Percentiles rank a stretch among this genome's conserved stretches.
Evolutionary conservation across 2,888 invertebrate species (phyloP).

Genomic region (Scaptomyza cyrtandrae): DNA sequence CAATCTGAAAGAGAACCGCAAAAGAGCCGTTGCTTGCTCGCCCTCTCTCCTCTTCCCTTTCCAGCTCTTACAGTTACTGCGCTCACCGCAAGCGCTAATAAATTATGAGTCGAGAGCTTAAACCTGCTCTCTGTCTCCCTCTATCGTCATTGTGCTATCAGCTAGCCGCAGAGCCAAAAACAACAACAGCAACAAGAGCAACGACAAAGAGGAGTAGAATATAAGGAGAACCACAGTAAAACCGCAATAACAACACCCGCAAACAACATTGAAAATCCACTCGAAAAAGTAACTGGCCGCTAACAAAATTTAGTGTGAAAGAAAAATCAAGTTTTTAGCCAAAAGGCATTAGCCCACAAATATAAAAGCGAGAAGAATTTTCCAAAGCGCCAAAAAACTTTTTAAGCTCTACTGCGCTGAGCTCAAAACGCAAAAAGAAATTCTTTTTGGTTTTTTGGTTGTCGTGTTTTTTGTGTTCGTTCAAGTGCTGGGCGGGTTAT

Average conservation of each 20-base stretch:
- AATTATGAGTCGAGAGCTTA: constrained; percentile 74
- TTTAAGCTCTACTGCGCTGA: constrained; percentile 16
- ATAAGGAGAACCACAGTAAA: constrained; percentile 37
- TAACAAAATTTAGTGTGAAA: constrained; percentile 78
- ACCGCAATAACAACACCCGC: constrained; percentile 70
- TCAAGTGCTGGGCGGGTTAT: constrained; percentile 62
- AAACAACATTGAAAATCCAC: constrained; percentile 70
- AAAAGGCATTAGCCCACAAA: constrained; percentile 74
- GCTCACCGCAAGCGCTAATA: constrained; percentile 71
- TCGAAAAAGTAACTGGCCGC: constrained; percentile 69
- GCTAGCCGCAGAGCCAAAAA: constrained; percentile 20
- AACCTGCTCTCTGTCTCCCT: constrained; percentile 39
- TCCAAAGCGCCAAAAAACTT: constrained; percentile 17
- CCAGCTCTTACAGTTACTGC: constrained; percentile 1
- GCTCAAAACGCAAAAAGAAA: no score
- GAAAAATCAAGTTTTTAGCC: constrained; percentile 67
- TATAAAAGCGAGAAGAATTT: constrained; percentile 15
- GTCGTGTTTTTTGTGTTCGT: not conserved
- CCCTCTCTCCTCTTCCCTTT: not conserved
- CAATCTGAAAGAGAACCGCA: constrained; percentile 44
- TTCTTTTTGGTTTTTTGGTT: constrained; percentile 44
- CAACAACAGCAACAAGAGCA: not conserved
- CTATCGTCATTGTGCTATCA: constrained; percentile 35
- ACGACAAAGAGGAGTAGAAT: not conserved
- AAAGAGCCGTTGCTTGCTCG: not conserved